Evolutionary conservation across 92 coral and sea anemone genomes (phyloP), one percentile per base, ranked within the genome.

Genomic region (Palythoa caribaeorum): DNA sequence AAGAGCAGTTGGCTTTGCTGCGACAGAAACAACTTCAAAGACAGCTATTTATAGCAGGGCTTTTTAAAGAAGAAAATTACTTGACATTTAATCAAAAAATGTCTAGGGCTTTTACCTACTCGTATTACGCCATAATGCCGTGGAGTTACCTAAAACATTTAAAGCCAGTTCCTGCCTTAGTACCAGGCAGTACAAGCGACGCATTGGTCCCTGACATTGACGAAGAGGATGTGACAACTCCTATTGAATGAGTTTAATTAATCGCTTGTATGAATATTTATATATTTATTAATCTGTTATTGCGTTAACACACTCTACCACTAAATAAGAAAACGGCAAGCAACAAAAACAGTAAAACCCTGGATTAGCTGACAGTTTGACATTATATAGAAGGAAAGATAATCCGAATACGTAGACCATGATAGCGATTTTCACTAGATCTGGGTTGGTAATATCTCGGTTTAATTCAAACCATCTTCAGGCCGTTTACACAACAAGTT

Each of bases 81-180:
- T 79, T 97, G 60, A 76, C 95, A 16, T 83, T 97, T 15, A 89
- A 87, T 50, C 99, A 97, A 87, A 87, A 98, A 77, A 87, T 93
- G 6, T 89, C 98, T 5, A 78, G 92, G 55, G 99, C 99, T 9
- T 97, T 95, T 73, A 92, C 99, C 14, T 97, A 92, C 77, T 95
- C 99, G 21, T 97, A 97, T 71, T 97, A 92, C 74, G 94, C 92
- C 50, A 86, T 92, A 44, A 84, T 97, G 76, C 99, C 99, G 13
- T 97, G 99, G 99, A 69, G 73, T 70, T 87, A 83, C 76, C 77
- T 95, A 21, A 86, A 91, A 39, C 84, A 90, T 51, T 74, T 88
- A n/a, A 78, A 84, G n/a, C 87, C 91, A 4, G 69, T 90, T 15
- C 20, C 92, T 16, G 84, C 98, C 47, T 68, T 79, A 19, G 35